phyloP scores from a whole-genome alignment of 1,140 invertebrate species.

The Trichoplusia ni region DNA sequence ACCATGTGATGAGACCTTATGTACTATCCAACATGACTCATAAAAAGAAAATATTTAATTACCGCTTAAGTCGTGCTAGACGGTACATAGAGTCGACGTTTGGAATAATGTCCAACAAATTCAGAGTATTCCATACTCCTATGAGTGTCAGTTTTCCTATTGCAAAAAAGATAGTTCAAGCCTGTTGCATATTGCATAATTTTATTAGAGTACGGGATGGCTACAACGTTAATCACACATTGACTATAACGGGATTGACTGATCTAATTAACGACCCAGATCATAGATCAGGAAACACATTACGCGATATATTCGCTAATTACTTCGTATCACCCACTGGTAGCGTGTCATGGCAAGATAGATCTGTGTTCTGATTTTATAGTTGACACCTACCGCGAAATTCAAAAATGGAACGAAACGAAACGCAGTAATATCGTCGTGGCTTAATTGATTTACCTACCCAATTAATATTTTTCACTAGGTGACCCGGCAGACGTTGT shows the following conservation, averaged over 20 bases:
- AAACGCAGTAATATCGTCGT: too few species aligned
- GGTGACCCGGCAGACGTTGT: too few species aligned
- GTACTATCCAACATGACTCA: slow-evolving; percentile 34
- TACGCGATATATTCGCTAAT: background rate
- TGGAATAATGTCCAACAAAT: slow-evolving; percentile 70
- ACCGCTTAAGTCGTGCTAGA: slow-evolving; percentile 61
- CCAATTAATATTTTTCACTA: too few species aligned
- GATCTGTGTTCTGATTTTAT: too few species aligned
- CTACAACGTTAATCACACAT: background rate
- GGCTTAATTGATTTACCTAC: too few species aligned
- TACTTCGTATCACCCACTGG: background rate
- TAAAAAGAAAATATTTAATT: slow-evolving; percentile 72
- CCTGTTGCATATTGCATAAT: background rate
- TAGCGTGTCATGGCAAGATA: too few species aligned
- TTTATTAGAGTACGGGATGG: background rate
- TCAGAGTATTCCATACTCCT: slow-evolving; percentile 30
- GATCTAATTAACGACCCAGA: background rate
- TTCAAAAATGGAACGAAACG: too few species aligned
- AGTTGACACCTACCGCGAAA: too few species aligned
- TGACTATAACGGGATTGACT: background rate
- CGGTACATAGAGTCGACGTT: slow-evolving; percentile 73
- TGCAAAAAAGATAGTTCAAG: background rate
- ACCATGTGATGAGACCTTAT: slow-evolving; percentile 63
- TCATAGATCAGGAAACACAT: background rate
- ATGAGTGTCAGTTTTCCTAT: slow-evolving; percentile 14